These are phyloP conservation scores for Parauchenoglanis punctatus DNA, from an alignment of 2,797 vertebrate genomes.

Conservation along the genomic window DNA sequence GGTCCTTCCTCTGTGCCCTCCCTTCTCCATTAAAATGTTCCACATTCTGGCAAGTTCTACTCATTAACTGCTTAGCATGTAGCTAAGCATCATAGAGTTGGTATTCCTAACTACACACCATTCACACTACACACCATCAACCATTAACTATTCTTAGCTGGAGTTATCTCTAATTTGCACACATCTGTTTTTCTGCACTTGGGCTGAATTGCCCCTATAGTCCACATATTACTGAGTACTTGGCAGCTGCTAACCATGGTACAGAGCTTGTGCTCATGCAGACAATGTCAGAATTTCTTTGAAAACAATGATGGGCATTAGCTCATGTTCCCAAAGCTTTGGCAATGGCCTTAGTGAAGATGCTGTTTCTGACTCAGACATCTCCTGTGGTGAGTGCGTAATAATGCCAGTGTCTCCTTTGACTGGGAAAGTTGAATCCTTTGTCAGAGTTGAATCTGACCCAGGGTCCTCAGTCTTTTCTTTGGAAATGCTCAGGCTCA, in stretches of 20 bases:
- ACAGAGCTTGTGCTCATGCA: not conserved
- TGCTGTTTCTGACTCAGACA: not conserved
- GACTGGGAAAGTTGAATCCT: not conserved
- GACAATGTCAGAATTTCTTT: not conserved
- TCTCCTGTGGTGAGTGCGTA: not conserved
- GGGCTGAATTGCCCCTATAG: not conserved
- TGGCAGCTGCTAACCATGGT: not conserved
- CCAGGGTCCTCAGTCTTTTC: not conserved
- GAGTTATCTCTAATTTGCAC: not conserved
- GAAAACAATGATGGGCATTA: conserved; percentile 10
- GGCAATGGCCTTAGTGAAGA: conserved; percentile 8
- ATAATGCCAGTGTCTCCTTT: not conserved
- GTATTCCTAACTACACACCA: not conserved
- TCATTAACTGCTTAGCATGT: not conserved
- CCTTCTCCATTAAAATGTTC: not conserved
- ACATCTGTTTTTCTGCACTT: not conserved
- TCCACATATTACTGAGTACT: not conserved
- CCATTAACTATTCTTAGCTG: not conserved
- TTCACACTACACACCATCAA: not conserved
- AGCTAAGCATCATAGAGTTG: not conserved
- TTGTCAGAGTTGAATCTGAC: conserved; percentile 20
- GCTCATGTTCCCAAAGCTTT: not conserved
- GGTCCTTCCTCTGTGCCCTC: not conserved
- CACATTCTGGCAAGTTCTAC: not conserved
- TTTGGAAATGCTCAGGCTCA: not conserved